Evolutionary conservation across 2,888 invertebrate species (phyloP).

Genomic region (Noctua janthe): DNA sequence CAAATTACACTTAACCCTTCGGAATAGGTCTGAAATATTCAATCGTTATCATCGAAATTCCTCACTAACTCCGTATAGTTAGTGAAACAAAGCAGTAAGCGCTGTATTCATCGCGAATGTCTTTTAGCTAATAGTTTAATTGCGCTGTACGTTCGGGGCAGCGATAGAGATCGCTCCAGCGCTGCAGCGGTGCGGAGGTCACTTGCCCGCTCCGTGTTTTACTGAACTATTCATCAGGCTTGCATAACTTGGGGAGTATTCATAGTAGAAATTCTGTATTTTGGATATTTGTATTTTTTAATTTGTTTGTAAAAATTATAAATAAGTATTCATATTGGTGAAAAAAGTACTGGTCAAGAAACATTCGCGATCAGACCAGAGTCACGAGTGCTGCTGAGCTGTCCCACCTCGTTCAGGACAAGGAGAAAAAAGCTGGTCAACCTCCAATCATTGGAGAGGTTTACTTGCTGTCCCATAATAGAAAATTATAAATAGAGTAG

Average conservation of each 20-base stretch:
- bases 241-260: conserved; percentile 74
- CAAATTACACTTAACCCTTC: conserved; percentile 1
- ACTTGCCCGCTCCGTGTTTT: conserved; percentile 76
- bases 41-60: conserved; percentile 46
- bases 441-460: not conserved
- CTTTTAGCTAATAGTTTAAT: conserved; percentile 83
- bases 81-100: conserved; percentile 60
- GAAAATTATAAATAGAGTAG: not conserved
- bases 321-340: not conserved
- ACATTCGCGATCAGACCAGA: not conserved
- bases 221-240: conserved; percentile 80
- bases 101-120: conserved; percentile 69
- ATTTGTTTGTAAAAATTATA: not conserved
- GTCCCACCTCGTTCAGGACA: not conserved
- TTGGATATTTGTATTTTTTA: not conserved
- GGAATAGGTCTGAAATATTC: conserved; percentile 20
- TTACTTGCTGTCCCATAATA: not conserved
- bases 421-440: not conserved
- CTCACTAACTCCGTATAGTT: conserved; percentile 39
- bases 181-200: conserved; percentile 79
- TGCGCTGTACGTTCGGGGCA: conserved; percentile 77
- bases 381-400: not conserved
- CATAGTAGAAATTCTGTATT: conserved; percentile 63
- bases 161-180: conserved; percentile 79
- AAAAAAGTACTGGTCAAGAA: not conserved